A percentile compares a stretch with the other conserved stretches of the same genome.
Conservation (phyloP, 1,140 invertebrate genomes). For the Drosophila virilis region DNA sequence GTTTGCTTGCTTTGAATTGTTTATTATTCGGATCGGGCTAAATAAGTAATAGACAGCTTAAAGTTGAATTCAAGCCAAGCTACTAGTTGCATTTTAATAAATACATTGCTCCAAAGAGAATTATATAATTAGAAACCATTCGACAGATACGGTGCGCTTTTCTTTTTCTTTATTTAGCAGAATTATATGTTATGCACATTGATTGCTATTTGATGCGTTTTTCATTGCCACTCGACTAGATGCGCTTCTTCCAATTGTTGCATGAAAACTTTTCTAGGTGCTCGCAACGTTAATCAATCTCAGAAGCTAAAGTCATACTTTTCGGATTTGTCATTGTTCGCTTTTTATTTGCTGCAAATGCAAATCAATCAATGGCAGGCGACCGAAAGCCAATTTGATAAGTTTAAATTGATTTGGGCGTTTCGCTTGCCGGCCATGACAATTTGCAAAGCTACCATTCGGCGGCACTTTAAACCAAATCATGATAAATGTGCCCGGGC, state of each 20-base stretch:
- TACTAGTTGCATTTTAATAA: too few relatives aligned
- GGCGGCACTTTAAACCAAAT: conserved; percentile 25
- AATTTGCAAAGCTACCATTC: conserved; percentile 7
- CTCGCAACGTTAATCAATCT: conserved; percentile 30
- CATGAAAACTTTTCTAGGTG: neutral
- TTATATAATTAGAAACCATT: too few relatives aligned
- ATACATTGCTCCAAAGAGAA: too few relatives aligned
- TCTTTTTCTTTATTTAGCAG: neutral
- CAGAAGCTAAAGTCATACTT: conserved; percentile 21
- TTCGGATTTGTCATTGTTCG: conserved; percentile 18
- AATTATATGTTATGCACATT: neutral
- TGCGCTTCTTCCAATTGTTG: neutral
- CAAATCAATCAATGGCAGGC: conserved; percentile 37
- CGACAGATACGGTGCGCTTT: neutral
- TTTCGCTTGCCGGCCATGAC: conserved; percentile 1
- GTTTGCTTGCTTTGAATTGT: conserved; percentile 1
- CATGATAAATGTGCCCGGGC: conserved; percentile 31
- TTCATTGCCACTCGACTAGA: neutral
- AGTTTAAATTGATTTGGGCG: conserved; percentile 37
- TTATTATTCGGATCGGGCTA: neutral
- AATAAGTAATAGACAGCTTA: neutral
- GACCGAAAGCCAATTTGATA: conserved; percentile 19
- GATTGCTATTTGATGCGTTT: neutral
- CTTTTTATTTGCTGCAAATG: conserved; percentile 34
- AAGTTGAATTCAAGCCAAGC: neutral